Conservation (phyloP, 1,140 invertebrate species). For the Cataglyphis hispanica region DNA sequence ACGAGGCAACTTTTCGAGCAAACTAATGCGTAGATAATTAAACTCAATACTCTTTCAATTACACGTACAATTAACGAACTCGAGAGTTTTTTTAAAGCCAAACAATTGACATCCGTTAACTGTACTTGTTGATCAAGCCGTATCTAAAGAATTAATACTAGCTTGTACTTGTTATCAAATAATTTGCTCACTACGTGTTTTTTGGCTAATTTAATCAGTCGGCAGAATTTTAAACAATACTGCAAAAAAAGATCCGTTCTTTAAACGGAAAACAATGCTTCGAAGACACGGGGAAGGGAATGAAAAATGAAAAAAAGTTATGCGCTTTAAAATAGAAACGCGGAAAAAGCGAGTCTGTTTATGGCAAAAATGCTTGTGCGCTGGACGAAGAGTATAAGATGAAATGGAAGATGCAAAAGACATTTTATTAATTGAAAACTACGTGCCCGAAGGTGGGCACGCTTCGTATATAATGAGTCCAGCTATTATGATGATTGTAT, state of each 20-base stretch:
- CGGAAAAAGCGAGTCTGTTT: constrained; percentile 26
- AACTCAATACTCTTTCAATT: constrained; percentile 58
- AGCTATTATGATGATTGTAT: constrained; percentile 81
- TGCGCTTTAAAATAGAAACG: background rate
- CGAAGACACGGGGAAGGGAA: background rate
- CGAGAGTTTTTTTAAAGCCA: constrained; percentile 14
- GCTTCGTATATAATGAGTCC: constrained; percentile 35
- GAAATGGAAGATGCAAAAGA: constrained; percentile 19
- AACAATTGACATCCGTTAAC: constrained; percentile 34
- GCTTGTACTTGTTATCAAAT: constrained; percentile 30
- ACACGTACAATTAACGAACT: constrained; percentile 56
- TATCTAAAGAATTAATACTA: constrained; percentile 21
- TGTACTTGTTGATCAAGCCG: constrained; percentile 1
- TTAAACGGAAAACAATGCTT: background rate
- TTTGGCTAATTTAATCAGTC: constrained; percentile 1
- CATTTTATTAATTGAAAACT: constrained; percentile 48
- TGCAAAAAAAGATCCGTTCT: background rate
- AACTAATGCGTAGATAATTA: constrained; percentile 48
- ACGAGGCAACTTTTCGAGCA: constrained; percentile 59
- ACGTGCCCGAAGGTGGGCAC: constrained; percentile 25
- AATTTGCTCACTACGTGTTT: constrained; percentile 6
- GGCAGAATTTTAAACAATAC: background rate
- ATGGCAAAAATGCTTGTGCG: background rate
- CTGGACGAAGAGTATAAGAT: background rate
- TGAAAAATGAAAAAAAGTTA: background rate